These are phyloP conservation scores for Paratrypauchen microcephalus DNA, from an alignment of 2,797 vertebrate species.

Conservation along the genomic window DNA sequence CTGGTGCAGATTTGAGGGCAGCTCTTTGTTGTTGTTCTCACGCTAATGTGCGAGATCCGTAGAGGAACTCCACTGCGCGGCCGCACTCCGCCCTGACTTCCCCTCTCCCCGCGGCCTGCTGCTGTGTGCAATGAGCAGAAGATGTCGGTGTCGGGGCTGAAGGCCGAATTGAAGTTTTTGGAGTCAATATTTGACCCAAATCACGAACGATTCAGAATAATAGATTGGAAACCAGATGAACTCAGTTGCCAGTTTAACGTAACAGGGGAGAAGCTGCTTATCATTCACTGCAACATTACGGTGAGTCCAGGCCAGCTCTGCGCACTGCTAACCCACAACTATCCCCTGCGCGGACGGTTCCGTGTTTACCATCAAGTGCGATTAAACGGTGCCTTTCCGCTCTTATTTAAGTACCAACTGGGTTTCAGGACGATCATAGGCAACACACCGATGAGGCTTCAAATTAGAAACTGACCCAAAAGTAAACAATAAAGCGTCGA, in stretches of 20 bases:
- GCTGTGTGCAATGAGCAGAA: constrained; percentile 92
- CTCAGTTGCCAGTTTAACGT: constrained; percentile 94
- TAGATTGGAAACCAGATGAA: constrained; percentile 96
- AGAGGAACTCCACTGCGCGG: constrained; percentile 59
- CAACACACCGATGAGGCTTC: not conserved
- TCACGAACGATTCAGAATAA: constrained; percentile 95
- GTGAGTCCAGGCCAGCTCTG: constrained; percentile 75
- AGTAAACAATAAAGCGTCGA: constrained; percentile 33
- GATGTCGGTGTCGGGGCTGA: constrained; percentile 98
- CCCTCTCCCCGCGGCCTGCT: constrained; percentile 77
- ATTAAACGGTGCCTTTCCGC: constrained; percentile 10
- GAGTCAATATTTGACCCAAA: constrained; percentile 97
- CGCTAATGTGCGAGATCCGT: constrained; percentile 73
- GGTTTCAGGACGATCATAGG: fast-evolving
- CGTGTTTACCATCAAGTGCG: constrained; percentile 47
- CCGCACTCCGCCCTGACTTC: constrained; percentile 72
- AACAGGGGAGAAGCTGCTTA: constrained; percentile 85
- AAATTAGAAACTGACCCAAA: constrained; percentile 19
- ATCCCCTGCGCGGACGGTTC: constrained; percentile 29
- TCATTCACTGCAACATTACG: constrained; percentile 97
- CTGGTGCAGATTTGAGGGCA: constrained; percentile 11
- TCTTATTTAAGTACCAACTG: fast-evolving
- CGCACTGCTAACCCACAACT: constrained; percentile 55
- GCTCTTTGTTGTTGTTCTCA: constrained; percentile 76
- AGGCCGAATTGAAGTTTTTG: constrained; percentile 97